These are phyloP conservation scores for Mya arenaria DNA, from an alignment of 1,140 invertebrate genomes.

Conservation along the genomic window DNA sequence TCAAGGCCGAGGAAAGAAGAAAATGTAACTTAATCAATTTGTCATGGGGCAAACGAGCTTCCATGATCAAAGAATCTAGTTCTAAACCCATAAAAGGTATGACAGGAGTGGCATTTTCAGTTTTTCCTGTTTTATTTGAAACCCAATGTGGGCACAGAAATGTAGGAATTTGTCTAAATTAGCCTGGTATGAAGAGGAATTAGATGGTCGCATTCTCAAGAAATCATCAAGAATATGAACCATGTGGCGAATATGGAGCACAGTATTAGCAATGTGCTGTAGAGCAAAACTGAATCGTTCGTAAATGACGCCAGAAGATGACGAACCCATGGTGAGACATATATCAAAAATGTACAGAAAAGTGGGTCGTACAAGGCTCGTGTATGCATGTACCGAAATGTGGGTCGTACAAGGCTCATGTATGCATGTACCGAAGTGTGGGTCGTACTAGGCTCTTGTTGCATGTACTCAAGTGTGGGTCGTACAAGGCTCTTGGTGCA, in stretches of 20 bases:
- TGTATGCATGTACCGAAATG: no score
- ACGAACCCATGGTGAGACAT: conserved; percentile 17
- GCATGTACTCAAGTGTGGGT: no score
- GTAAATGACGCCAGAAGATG: conserved; percentile 4
- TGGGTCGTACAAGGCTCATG: no score
- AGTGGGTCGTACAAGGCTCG: no score
- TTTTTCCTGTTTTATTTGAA: conserved; percentile 42
- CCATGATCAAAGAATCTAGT: conserved; percentile 26
- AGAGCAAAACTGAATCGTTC: conserved; percentile 11
- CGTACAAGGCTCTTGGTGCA: no score
- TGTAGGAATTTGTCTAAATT: neutral
- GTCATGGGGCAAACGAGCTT: conserved; percentile 38
- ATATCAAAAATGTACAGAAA: no score
- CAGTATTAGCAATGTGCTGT: neutral
- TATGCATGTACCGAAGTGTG: no score
- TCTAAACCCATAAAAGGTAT: conserved; percentile 32
- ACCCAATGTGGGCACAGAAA: conserved; percentile 3
- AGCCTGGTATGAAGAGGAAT: neutral
- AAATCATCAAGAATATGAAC: conserved; percentile 55
- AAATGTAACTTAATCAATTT: conserved; percentile 5
- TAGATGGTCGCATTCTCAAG: conserved; percentile 25
- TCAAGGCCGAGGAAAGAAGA: neutral
- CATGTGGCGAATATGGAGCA: neutral
- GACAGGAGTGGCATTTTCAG: neutral
- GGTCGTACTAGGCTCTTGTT: no score